Evolutionary conservation across 2,888 invertebrate species (phyloP).

Genomic region (Ophonus ardosiacus): DNA sequence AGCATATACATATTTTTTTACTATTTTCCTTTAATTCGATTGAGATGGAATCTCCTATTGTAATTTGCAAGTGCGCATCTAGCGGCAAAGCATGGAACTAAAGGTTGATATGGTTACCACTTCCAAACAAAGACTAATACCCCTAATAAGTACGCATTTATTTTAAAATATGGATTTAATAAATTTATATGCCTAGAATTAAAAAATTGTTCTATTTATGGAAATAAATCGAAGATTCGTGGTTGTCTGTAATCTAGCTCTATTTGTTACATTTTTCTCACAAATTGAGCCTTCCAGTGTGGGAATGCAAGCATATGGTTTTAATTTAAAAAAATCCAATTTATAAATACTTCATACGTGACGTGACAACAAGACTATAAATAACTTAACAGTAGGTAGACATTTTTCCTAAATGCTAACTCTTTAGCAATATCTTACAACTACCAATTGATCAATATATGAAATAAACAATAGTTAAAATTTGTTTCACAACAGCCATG

Average conservation of each 20-base stretch:
- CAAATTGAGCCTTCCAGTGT: background rate
- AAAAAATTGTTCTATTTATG: too few relatives aligned
- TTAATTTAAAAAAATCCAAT: background rate
- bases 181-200: too few relatives aligned
- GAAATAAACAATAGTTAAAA: constrained; percentile 42
- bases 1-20: too few relatives aligned
- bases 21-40: too few relatives aligned
- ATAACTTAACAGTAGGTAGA: constrained; percentile 9
- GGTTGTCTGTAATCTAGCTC: background rate
- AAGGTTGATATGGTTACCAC: too few relatives aligned
- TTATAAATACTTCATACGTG: background rate
- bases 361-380: constrained; percentile 3
- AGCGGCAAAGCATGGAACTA: too few relatives aligned
- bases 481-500: constrained; percentile 32
- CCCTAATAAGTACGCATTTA: too few relatives aligned
- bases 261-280: background rate
- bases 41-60: too few relatives aligned
- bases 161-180: too few relatives aligned
- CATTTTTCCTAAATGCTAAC: constrained; percentile 26
- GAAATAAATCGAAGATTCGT: too few relatives aligned
- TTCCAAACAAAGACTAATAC: too few relatives aligned
- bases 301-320: background rate
- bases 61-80: too few relatives aligned
- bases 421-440: constrained; percentile 40
- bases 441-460: constrained; percentile 37